Percentiles rank a stretch among this genome's conserved stretches.
Evolutionary conservation across 2,113 vertebrate species (phyloP).

Genomic region (Zeus faber): DNA sequence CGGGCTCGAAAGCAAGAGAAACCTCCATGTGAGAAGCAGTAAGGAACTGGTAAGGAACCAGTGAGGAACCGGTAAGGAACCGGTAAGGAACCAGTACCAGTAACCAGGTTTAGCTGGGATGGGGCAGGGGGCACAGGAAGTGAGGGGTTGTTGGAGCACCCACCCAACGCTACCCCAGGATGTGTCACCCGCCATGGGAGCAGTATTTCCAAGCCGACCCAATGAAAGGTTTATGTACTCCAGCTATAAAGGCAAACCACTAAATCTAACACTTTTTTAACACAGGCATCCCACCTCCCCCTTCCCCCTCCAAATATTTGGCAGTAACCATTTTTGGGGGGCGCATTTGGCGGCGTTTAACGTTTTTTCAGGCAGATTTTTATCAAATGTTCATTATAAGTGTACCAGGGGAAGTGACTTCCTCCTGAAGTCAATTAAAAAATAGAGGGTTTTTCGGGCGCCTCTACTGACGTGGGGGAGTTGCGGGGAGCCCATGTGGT

Average conservation of each 20-base stretch:
- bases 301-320: conserved; percentile 35
- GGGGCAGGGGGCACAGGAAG: conserved; percentile 26
- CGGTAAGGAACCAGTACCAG: conserved; percentile 1
- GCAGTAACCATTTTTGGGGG: conserved; percentile 16
- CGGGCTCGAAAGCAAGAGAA: conserved; percentile 43
- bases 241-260: conserved; percentile 93
- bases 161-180: conserved; percentile 64
- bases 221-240: conserved; percentile 94
- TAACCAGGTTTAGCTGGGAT: conserved; percentile 31
- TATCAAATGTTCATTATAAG: conserved; percentile 80
- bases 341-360: conserved; percentile 44
- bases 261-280: conserved; percentile 89
- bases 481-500: too few species aligned
- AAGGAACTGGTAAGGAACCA: too few species aligned
- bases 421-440: conserved; percentile 85
- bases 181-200: conserved; percentile 84
- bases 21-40: background rate
- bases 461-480: too few species aligned
- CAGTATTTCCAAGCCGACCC: conserved; percentile 90
- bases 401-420: conserved; percentile 75
- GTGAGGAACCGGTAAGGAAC: too few species aligned
- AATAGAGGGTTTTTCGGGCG: conserved; percentile 48
- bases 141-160: conserved; percentile 31
- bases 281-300: conserved; percentile 71
- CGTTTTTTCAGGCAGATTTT: conserved; percentile 79